Evolutionary conservation across 2,113 vertebrate species (phyloP), one percentile per base, ranked within the genome.

Genomic region (Canis aureus): DNA sequence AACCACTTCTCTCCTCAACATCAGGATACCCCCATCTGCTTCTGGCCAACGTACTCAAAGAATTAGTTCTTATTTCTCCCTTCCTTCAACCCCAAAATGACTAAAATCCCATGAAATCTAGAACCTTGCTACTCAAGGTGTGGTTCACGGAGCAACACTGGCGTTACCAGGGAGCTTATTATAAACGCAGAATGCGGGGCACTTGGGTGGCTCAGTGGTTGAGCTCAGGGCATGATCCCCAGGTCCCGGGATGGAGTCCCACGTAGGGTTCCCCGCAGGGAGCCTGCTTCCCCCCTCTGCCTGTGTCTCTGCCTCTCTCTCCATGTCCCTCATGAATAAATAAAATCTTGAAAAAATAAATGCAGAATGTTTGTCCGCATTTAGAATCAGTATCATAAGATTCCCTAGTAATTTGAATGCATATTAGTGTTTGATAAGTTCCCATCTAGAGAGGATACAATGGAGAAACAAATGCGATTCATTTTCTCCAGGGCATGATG

Each of bases 381-480:
- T 27, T 23, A 76, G 60, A 85, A 83, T 60, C 43, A 49, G 27
- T 55, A 71, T 85, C 57, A 43, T 81, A 94, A 57, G 85, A 94
- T 17, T 11, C 11, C 35, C 38, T 74, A 60, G 32, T 53, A 76
- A 35, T 53, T 57, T 71, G 7, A 71, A 32, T 49, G 51, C 11
- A 60, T 49, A 71, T 64, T 49, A 27, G 59, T 3, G 53, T 59
- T 55, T 74, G 35, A 25, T 51, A 91, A 64, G 35, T 78, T 64
- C 43, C 53, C 29, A 83, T 78, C 35, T 67, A 83, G 67, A 94
- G 83, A 95, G 53, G 79, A 84, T 62, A 35, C 62, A 87, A 82
- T 23, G 3, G 49, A 64, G 66, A 59, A 60, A 51, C 8, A n/a
- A n/a, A 51, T 51, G 88, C 79, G 59, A 29, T n/a, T 91, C 62